Base-by-base conservation (phyloP, 2,113 vertebrate species). In the Ancistrus triradiatus region DNA sequence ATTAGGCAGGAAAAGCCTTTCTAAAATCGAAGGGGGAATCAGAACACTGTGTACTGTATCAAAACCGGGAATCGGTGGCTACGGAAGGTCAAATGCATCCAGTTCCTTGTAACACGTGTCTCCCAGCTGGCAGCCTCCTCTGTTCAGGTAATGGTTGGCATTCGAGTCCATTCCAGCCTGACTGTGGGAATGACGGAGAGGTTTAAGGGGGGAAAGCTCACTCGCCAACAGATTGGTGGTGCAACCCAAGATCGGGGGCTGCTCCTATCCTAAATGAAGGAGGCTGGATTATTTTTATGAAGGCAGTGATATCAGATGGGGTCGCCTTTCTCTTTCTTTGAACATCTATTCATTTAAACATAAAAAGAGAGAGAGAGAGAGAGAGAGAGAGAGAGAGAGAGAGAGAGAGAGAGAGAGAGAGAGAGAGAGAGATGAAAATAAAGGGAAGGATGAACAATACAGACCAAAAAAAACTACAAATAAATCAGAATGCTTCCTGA, bases 41-140 rank as follows among this genome's bases (percentile, higher is more conserved):
- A 28, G 22, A 17, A 25, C 4, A 38, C 3, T 5, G 10, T n/a
- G 28, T 28, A 53, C 17, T 19, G 40, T 24, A 53, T 9, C 49
- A 17, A 51, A 33, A 35, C 8, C 17, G 70, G 22, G 73, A 65
- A 57, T 61, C 33, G 25, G 43, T 18, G 63, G 15, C 43, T 47
- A n/a, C 18, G 47, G 48, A 64, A 48, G 48, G 62, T 66, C 60
- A 50, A 13, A 44, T 38, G 38, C 43, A 43, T 28, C 15, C 21
- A 15, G 58, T 42, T 51, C 40, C 40, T 46, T 21, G 24, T 28
- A 50, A 62, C 61, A 69, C 60, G 56, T 75, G 66, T 69, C 72
- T 74, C 72, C 73, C 74, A 63, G 68, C 74, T 77, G 79, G 67
- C 74, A 78, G 4, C 44, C 22, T 77, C 73, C 73, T 78, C 28